A percentile compares a stretch with the other conserved stretches of the same genome.
These are phyloP conservation scores for Strix aluco DNA, from an alignment of 2,113 vertebrate genomes.

Conservation along the genomic window DNA sequence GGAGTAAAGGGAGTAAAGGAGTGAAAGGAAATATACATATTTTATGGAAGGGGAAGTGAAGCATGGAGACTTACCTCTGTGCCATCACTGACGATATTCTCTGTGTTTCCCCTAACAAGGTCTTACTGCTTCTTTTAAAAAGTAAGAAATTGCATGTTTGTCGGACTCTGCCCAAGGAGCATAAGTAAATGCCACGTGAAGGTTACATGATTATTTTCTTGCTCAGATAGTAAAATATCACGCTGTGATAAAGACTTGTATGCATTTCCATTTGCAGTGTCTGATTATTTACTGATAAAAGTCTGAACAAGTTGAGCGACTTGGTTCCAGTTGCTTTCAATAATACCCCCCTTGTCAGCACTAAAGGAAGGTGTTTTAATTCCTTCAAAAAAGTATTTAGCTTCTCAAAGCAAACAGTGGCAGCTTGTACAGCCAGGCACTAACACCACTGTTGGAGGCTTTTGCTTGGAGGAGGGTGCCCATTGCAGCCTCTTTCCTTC, in stretches of 20 bases:
- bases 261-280: slow-evolving; percentile 35
- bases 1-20: neutral
- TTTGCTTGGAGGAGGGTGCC: neutral
- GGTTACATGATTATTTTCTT: slow-evolving; percentile 10
- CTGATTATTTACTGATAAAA: slow-evolving; percentile 7
- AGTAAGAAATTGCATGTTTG: neutral
- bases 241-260: neutral
- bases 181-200: neutral
- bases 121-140: neutral
- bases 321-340: neutral
- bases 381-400: neutral
- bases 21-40: neutral
- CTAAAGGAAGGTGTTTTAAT: neutral
- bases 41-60: neutral
- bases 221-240: neutral
- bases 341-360: neutral
- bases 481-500: rapidly evolving
- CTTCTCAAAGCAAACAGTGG: neutral
- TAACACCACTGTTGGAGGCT: rapidly evolving
- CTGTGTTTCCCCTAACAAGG: neutral
- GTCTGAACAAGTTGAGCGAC: neutral
- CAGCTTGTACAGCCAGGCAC: neutral
- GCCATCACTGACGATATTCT: neutral
- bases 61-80: neutral
- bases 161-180: neutral